Evolutionary conservation across 2,888 invertebrate species (phyloP).

Genomic region (Hofmannophila pseudospretella): DNA sequence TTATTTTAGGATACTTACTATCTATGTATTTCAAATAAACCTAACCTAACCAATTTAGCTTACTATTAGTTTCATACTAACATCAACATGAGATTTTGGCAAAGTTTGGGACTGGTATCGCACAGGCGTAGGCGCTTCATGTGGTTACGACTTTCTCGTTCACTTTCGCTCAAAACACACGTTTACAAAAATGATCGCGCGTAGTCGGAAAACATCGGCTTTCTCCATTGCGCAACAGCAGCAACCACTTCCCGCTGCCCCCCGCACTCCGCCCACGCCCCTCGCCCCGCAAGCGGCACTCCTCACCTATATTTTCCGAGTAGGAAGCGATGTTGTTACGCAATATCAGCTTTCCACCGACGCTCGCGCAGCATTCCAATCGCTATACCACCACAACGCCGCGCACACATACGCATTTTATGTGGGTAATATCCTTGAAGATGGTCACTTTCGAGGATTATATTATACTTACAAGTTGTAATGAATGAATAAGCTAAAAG

Average conservation of each 20-base stretch:
- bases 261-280: conserved; percentile 17
- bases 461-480: no score
- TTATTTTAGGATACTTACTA: no score
- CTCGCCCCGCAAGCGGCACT: conserved; percentile 32
- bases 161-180: conserved; percentile 75
- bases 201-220: conserved; percentile 67
- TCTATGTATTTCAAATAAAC: no score
- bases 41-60: no score
- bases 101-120: conserved; percentile 3
- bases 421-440: no score
- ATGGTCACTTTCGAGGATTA: no score
- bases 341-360: conserved; percentile 54
- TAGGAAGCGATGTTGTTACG: conserved; percentile 60
- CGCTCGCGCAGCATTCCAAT: conserved; percentile 37
- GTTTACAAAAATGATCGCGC: conserved; percentile 72
- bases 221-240: conserved; percentile 69
- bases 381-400: conserved; percentile 12
- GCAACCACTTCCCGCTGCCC: conserved; percentile 56
- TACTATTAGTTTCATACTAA: no score
- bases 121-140: conserved; percentile 1
- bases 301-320: conserved; percentile 68
- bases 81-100: no score
- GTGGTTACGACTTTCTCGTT: conserved; percentile 50
- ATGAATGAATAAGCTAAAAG: no score
- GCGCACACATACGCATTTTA: not conserved